A percentile compares a stretch with the other conserved stretches of the same genome.
Conservation (phyloP, 2,888 invertebrate genomes). For the Microdon myrmicae region DNA sequence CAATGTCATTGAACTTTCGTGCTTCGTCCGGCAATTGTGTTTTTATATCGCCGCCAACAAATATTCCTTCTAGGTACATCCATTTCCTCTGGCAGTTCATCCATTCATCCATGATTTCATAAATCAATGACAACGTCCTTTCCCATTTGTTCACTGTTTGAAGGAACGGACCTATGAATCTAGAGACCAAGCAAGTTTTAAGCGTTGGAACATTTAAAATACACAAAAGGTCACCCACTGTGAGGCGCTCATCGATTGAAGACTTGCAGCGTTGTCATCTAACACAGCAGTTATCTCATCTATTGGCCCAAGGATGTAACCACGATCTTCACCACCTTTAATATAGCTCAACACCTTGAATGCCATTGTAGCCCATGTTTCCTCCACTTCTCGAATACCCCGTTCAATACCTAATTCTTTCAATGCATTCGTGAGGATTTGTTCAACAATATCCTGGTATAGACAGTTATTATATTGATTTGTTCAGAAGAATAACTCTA, state of each 20-base stretch:
- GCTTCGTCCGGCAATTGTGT: conserved; percentile 89
- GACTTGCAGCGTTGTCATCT: conserved; percentile 89
- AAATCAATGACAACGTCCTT: conserved; percentile 79
- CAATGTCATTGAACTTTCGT: conserved; percentile 89
- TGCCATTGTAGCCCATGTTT: conserved; percentile 75
- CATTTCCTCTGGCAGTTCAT: conserved; percentile 87
- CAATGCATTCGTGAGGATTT: conserved; percentile 87
- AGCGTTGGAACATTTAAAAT: background rate
- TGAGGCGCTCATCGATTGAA: conserved; percentile 91
- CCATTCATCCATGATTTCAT: conserved; percentile 91
- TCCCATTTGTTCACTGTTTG: conserved; percentile 87
- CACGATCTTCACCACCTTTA: conserved; percentile 82
- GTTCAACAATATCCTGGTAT: conserved; percentile 76
- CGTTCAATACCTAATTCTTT: conserved; percentile 93
- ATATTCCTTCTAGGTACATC: conserved; percentile 92
- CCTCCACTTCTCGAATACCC: conserved; percentile 84
- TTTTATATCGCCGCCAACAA: conserved; percentile 89
- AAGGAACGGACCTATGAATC: conserved; percentile 90
- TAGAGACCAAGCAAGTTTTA: conserved; percentile 58
- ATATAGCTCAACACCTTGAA: conserved; percentile 76
- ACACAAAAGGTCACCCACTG: conserved; percentile 69
- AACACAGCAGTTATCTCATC: conserved; percentile 84
- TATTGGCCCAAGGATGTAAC: conserved; percentile 78
- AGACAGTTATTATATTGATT: background rate
- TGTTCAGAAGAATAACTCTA: conserved; percentile 9